Conservation (phyloP, 2,113 vertebrate species). For the Megaceryle torquata region DNA sequence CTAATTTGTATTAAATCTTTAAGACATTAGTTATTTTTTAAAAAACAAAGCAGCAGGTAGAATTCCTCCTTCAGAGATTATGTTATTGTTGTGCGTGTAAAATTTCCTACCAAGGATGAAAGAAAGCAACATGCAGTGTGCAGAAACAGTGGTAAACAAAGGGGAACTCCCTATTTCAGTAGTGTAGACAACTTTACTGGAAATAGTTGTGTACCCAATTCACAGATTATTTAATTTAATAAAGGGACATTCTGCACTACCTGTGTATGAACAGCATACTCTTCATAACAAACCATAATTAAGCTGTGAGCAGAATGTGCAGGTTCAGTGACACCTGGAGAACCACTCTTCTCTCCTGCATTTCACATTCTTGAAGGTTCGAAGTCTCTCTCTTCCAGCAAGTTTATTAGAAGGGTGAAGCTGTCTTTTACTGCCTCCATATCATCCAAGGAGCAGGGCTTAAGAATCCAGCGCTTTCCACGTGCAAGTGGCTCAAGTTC, state of each 20-base stretch:
- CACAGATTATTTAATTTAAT: slow-evolving; percentile 57
- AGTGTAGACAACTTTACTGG: slow-evolving; percentile 70
- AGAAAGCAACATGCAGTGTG: slow-evolving; percentile 51
- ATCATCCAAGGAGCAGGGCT: slow-evolving; percentile 88
- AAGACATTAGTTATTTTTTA: not conserved
- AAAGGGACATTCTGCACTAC: slow-evolving; percentile 44
- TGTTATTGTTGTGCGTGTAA: not conserved
- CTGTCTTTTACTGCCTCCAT: slow-evolving; percentile 90
- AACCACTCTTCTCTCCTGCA: not conserved
- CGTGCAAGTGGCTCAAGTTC: slow-evolving; percentile 95
- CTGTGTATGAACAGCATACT: slow-evolving; percentile 29
- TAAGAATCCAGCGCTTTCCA: slow-evolving; percentile 95
- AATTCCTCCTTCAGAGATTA: not conserved
- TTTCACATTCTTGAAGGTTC: slow-evolving; percentile 90
- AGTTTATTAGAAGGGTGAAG: slow-evolving; percentile 89
- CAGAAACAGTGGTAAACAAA: slow-evolving; percentile 70
- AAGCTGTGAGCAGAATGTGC: slow-evolving; percentile 43
- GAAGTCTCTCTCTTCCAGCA: slow-evolving; percentile 91
- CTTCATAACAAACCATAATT: slow-evolving; percentile 51
- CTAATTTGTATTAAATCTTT: not conserved
- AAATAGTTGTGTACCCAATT: slow-evolving; percentile 55
- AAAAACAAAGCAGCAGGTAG: not conserved
- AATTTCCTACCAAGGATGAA: slow-evolving; percentile 21
- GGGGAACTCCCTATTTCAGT: slow-evolving; percentile 71
- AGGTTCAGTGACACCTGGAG: slow-evolving; percentile 45